Evolutionary conservation across 1,140 invertebrate genomes (phyloP).

Genomic region (Tigriopus japonicus): DNA sequence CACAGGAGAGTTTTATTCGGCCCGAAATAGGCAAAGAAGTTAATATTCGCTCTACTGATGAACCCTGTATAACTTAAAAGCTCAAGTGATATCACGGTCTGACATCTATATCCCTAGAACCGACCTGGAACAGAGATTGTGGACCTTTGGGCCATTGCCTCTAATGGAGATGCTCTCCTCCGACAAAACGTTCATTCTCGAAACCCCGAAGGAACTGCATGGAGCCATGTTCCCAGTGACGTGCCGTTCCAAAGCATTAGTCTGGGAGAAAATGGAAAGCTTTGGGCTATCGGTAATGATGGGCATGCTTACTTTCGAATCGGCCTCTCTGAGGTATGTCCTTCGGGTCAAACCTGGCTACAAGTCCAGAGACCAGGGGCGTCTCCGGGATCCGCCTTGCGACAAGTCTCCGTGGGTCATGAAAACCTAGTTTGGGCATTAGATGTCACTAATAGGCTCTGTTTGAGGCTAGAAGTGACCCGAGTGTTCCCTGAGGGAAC

Average conservation of each 20-base stretch:
- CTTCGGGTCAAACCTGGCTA: not conserved
- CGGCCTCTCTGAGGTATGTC: not conserved
- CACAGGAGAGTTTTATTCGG: no score
- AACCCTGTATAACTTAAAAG: no score
- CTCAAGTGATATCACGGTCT: no score
- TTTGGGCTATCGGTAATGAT: not conserved
- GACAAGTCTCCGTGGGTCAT: not conserved
- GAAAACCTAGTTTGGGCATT: not conserved
- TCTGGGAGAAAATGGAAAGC: not conserved
- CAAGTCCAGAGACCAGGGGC: not conserved
- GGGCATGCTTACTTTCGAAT: not conserved
- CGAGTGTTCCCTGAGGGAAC: slow-evolving; percentile 1
- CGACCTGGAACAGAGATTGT: not conserved
- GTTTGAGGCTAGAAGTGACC: not conserved
- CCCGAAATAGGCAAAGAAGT: no score
- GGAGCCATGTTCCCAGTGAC: not conserved
- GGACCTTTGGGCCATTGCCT: not conserved
- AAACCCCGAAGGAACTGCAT: not conserved
- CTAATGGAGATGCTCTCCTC: not conserved
- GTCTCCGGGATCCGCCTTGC: not conserved
- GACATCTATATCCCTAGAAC: no score
- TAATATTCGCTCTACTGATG: no score
- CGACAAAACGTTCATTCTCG: not conserved
- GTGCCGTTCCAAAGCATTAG: not conserved
- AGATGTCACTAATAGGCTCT: not conserved